Percentiles rank a stretch among this genome's conserved stretches.
phyloP scores from a whole-genome alignment of 1,140 invertebrate genomes.

The Polypedilum vanderplanki region DNA sequence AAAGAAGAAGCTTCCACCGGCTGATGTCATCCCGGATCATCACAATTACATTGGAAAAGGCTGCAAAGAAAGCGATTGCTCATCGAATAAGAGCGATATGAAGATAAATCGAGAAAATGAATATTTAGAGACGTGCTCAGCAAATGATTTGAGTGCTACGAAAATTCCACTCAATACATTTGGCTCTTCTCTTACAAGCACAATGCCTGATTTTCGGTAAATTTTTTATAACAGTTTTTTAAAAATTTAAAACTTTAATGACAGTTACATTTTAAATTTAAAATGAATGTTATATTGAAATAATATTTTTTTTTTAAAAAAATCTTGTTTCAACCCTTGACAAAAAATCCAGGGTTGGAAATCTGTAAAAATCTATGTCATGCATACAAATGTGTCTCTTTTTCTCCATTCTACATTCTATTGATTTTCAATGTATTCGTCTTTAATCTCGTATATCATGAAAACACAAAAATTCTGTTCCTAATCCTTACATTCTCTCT shows the following conservation, averaged over 20 bases:
- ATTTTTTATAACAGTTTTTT: no score
- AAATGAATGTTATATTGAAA: no score
- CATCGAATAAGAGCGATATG: conserved; percentile 30
- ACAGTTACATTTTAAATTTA: not conserved
- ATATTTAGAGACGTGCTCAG: not conserved
- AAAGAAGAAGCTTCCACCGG: conserved; percentile 29
- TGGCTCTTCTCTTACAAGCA: not conserved
- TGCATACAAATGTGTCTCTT: not conserved
- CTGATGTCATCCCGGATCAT: conserved; percentile 31
- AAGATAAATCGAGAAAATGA: not conserved
- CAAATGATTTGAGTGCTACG: not conserved
- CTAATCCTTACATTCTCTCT: not conserved
- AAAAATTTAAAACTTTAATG: no score
- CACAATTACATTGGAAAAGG: conserved; percentile 21
- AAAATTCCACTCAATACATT: conserved; percentile 9
- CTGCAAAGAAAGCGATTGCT: conserved; percentile 9
- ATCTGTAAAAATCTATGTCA: no score
- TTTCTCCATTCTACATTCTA: not conserved
- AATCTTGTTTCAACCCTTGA: no score
- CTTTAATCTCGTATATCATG: not conserved
- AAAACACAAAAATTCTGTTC: not conserved
- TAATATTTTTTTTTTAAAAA: no score
- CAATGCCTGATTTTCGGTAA: conserved; percentile 2
- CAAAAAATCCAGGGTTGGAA: no score
- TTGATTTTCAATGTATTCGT: not conserved